Base-by-base conservation (phyloP, 2,113 vertebrate genomes). In the Pangasianodon hypophthalmus region DNA sequence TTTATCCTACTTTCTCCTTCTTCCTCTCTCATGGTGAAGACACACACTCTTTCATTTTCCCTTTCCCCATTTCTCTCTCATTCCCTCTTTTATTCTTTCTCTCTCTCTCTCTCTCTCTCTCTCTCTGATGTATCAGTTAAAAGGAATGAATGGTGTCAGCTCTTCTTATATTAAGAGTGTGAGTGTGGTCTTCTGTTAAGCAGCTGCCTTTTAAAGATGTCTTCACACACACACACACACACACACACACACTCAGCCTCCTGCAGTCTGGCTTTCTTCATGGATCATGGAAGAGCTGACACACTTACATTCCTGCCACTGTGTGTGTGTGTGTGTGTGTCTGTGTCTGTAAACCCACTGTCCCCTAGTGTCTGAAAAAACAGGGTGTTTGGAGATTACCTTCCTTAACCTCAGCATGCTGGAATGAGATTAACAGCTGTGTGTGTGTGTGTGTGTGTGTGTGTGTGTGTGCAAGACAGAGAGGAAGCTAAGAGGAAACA, bases 331-430 rank as follows among this genome's bases (percentile, higher is more conserved):
- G 71, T 85, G 83, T 81, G 73, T 81, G 88, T 90, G 73, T 67
- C 48, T 80, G 58, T 80, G 58, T 67, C 46, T 69, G n/a, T 50
- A 41, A 69, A 58, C 93, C 50, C 93, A 93, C 94, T 94, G 92
- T 94, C 91, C 89, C 89, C 75, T 89, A 89, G 92, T 90, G 91
- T 93, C 95, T 94, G 56, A 95, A 95, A 96, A 95, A 93, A 90
- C 92, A 90, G 94, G 91, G 91, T 95, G 95, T 95, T 93, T 91
- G 88, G 94, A 95, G 95, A 96, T 95, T 96, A 96, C 93, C 50
- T 92, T 92, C 91, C 91, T 93, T 93, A 95, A 95, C 95, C 94
- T 92, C 93, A 96, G 94, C 90, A 95, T 94, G 95, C 94, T 94
- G 94, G 93, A 96, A 95, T 93, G 89, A 94, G 93, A 96, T 95